Evolutionary conservation across 2,888 invertebrate genomes (phyloP), one percentile per base, ranked within the genome.

Genomic region (Heliconius sara): DNA sequence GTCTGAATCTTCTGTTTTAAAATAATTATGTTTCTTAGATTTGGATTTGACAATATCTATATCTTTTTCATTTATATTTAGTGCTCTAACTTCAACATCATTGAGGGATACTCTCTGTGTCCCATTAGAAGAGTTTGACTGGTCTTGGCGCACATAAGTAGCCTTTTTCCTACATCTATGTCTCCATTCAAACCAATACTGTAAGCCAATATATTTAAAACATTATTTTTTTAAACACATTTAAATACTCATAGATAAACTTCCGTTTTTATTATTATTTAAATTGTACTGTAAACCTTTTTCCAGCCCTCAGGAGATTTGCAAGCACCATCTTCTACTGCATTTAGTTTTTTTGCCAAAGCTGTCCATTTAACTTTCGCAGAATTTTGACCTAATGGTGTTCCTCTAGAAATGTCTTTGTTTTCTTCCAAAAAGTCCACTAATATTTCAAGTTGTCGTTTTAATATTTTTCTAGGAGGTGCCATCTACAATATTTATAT

Each of bases 151-250:
- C 25, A 86, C 88, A 86, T 92, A 90, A 19, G 91, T 89, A 76
- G 91, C 92, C 88, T 93, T 94, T 87, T 90, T 94, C 84, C 91
- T 91, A 82, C 92, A 92, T 83, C 92, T 94, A 82, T 93, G 92
- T 74, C 93, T 87, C 93, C 93, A 94, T 86, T 93, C 93, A 87
- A 92, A 91, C 93, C 94, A 94, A 82, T 94, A 94, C 94, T 94
- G 88, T 79, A 90, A 82, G 34, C 47, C 52, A 52, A 52, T 52
- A 22, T 19, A 52, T 52, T 52, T 52, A 19, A 19, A 52, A 4
- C 16, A 47, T 16, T 16, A 72, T 70, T 70, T 70, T 43, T 47
- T 19, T 12, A 30, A 30, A 13, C 2, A 9, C 34, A 66, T 66
- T 66, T 30, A 10, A 66, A 25, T 34, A 22, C 2, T 60, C 22